Conservation (phyloP, 2,888 invertebrate genomes). For the Epirrhoe tristata region DNA sequence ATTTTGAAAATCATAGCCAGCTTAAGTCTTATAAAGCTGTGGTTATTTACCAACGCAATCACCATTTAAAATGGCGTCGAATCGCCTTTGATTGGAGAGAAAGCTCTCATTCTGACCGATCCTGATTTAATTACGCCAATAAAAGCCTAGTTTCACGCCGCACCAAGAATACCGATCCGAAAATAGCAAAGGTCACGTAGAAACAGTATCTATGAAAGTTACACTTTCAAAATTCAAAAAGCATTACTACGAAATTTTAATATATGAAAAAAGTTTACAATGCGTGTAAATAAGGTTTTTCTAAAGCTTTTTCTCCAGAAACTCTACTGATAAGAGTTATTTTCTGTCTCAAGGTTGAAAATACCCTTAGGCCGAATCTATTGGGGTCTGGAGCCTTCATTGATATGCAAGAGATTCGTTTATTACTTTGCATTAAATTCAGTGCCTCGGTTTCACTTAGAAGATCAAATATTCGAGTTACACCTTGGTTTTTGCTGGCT, state of each 20-base stretch:
- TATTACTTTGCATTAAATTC: constrained; percentile 76
- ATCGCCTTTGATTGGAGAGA: constrained; percentile 45
- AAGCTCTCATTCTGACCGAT: constrained; percentile 46
- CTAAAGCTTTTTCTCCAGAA: constrained; percentile 16
- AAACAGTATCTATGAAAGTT: not conserved
- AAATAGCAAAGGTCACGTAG: constrained; percentile 9
- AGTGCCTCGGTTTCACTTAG: constrained; percentile 61
- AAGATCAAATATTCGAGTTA: constrained; percentile 43
- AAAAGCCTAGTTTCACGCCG: constrained; percentile 60
- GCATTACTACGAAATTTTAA: constrained; percentile 35
- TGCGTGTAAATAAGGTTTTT: not conserved
- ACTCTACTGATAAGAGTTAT: constrained; percentile 52
- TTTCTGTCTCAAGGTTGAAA: constrained; percentile 53
- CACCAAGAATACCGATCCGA: constrained; percentile 33
- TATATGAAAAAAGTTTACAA: constrained; percentile 38
- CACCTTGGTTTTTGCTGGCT: constrained; percentile 6
- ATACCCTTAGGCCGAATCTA: constrained; percentile 72
- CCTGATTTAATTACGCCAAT: constrained; percentile 61
- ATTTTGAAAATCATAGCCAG: not conserved
- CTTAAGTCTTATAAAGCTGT: not conserved
- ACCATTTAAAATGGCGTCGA: constrained; percentile 29
- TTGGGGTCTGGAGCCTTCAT: constrained; percentile 69
- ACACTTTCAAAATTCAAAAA: constrained; percentile 7
- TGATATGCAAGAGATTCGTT: constrained; percentile 76
- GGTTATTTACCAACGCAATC: constrained; percentile 28